These are phyloP conservation scores for Pecten maximus DNA, from an alignment of 2,888 invertebrate genomes.

Conservation along the genomic window DNA sequence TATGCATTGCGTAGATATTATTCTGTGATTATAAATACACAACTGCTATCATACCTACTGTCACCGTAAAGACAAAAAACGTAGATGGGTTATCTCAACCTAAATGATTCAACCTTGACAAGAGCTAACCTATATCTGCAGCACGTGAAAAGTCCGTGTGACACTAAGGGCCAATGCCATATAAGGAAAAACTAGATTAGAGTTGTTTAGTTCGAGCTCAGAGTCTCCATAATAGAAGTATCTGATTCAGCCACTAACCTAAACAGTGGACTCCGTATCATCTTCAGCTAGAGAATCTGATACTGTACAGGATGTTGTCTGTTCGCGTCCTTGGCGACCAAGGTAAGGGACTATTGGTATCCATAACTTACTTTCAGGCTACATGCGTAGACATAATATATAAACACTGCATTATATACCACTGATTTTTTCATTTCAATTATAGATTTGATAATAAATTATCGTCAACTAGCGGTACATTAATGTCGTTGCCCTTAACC, in stretches of 20 bases:
- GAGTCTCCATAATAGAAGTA: neutral
- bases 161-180: neutral
- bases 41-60: neutral
- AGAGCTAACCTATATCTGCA: neutral
- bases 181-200: slow-evolving; percentile 16
- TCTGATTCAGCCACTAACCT: neutral
- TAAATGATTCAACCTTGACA: neutral
- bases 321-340: neutral
- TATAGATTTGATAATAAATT: too few relatives aligned
- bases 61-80: slow-evolving; percentile 1
- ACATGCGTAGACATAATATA: too few relatives aligned
- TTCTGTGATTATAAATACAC: neutral
- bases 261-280: neutral
- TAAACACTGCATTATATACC: too few relatives aligned
- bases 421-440: too few relatives aligned
- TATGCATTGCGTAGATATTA: neutral
- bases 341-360: neutral
- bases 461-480: too few relatives aligned
- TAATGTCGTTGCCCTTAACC: too few relatives aligned
- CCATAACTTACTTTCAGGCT: neutral
- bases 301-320: slow-evolving; percentile 1
- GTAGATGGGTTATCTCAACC: slow-evolving; percentile 26
- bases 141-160: slow-evolving; percentile 27
- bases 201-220: neutral
- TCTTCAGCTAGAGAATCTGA: neutral